These are phyloP conservation scores for Prietella phreatophila DNA, from an alignment of 2,113 vertebrate species.

Conservation along the genomic window DNA sequence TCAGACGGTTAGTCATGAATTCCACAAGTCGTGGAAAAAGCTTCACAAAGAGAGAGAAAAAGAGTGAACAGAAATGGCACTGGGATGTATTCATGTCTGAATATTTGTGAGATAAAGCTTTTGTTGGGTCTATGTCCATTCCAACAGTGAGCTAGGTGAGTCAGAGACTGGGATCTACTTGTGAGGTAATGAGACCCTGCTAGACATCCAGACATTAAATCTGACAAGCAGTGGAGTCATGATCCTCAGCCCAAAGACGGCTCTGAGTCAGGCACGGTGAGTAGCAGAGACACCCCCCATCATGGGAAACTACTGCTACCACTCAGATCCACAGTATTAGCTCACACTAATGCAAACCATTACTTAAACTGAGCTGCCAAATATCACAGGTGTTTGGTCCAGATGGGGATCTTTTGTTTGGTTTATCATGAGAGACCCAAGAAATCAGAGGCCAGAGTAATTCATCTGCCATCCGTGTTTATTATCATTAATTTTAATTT, in stretches of 20 bases:
- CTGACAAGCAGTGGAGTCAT: conserved; percentile 36
- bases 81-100: conserved; percentile 46
- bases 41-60: conserved; percentile 35
- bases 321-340: conserved; percentile 36
- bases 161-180: conserved; percentile 32
- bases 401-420: conserved; percentile 41
- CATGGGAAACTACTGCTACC: conserved; percentile 46
- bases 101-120: conserved; percentile 50
- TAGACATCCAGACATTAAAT: conserved; percentile 38
- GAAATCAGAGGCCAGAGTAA: conserved; percentile 16
- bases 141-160: conserved; percentile 24
- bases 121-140: conserved; percentile 32
- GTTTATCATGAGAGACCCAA: conserved; percentile 27
- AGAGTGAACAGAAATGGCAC: conserved; percentile 36
- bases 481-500: conserved; percentile 31
- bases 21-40: conserved; percentile 33
- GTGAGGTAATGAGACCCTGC: conserved; percentile 39
- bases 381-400: conserved; percentile 33
- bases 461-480: conserved; percentile 18
- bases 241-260: conserved; percentile 25
- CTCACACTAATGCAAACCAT: conserved; percentile 45
- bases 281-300: conserved; percentile 41
- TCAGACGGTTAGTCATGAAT: conserved; percentile 53
- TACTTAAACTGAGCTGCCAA: conserved; percentile 36
- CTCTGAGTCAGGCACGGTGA: conserved; percentile 47